Evolutionary conservation across 2,797 vertebrate species (phyloP), one percentile per base, ranked within the genome.

Genomic region (Catamblyrhynchus diadema): DNA sequence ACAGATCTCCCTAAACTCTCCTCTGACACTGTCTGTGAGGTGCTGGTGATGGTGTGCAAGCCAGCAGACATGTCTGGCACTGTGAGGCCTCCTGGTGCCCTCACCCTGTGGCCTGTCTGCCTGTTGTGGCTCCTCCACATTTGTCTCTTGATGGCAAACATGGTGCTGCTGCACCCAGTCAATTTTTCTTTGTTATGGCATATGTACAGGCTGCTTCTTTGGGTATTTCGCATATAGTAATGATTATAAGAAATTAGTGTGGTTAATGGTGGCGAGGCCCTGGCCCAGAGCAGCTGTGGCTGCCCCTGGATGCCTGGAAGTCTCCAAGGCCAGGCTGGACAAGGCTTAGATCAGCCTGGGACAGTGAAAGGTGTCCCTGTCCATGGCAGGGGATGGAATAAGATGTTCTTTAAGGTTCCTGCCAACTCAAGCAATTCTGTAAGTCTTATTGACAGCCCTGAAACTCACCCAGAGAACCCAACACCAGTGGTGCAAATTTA

Each of bases 281-380:
- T 70, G 64, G 30, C n/a, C 10, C 51, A 51, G 50, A 64, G 50
- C 1, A 57, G 57, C 79, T 70, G 50, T 16, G 50, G 56, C 41
- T 81, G 60, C 11, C 17, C 45, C 39, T 42, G 30, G 25, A 33
- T 44, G 50, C 18, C n/a, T 83, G 72, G 12, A 0, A 71, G 7
- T 41, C 51, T 1, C 21, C 72, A 33, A 3, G 28, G 24, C 24
- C 28, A 32, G 42, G 10, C 0, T 83, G 65, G 56, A 50, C 0
- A 0, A 6, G 35, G 16, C 23, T 54, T 37, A 35, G 44, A 77
- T 18, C 72, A 57, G 0, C 21, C 37, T 77, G 57, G 50, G 8
- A 4, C 0, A 0, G 18, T 51, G n/a, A 5, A 1, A 64, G 3
- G 20, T 62, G 35, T 47, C 39, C 30, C 69, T 66, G 53, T 21